A percentile compares a stretch with the other conserved stretches of the same genome.
phyloP scores from a whole-genome alignment of 2,797 vertebrate species.

The Apogon talboti region DNA sequence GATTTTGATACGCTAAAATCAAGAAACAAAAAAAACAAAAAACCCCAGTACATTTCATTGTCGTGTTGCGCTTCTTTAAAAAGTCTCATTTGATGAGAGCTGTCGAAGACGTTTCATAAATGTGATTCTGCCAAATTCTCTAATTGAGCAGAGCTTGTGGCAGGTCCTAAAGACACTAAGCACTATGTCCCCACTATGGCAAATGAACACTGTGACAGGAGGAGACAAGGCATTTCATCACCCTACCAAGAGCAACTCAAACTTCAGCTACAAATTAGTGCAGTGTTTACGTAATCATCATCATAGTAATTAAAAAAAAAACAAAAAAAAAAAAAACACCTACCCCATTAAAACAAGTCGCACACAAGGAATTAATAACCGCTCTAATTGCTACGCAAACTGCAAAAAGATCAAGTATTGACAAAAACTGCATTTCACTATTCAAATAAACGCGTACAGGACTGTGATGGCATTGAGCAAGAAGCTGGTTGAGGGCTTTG shows the following conservation, averaged over 20 bases:
- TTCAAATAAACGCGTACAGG: slow-evolving; percentile 71
- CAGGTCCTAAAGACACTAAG: slow-evolving; percentile 8
- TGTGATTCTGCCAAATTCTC: slow-evolving; percentile 8
- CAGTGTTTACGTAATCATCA: slow-evolving; percentile 88
- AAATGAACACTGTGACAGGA: slow-evolving; percentile 26
- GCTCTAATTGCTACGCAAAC: slow-evolving; percentile 77
- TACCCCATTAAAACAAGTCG: slow-evolving; percentile 89
- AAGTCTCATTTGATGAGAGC: slow-evolving; percentile 51
- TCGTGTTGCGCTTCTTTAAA: background rate
- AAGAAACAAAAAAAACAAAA: background rate
- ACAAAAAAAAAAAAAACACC: slow-evolving; percentile 47
- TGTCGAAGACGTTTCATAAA: background rate
- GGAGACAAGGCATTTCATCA: slow-evolving; percentile 61
- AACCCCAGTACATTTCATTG: background rate
- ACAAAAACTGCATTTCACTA: slow-evolving; percentile 80
- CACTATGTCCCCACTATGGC: slow-evolving; percentile 3
- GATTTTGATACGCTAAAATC: background rate
- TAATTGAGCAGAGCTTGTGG: background rate
- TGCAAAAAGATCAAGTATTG: slow-evolving; percentile 82
- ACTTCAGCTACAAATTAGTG: slow-evolving; percentile 90
- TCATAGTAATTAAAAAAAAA: slow-evolving; percentile 2
- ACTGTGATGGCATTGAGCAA: slow-evolving; percentile 47
- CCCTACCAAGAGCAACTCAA: slow-evolving; percentile 60
- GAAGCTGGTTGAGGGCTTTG: slow-evolving; percentile 46
- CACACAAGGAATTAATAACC: slow-evolving; percentile 77